These are phyloP conservation scores for Schizaphis graminum DNA, from an alignment of 2,888 invertebrate species.

Conservation along the genomic window DNA sequence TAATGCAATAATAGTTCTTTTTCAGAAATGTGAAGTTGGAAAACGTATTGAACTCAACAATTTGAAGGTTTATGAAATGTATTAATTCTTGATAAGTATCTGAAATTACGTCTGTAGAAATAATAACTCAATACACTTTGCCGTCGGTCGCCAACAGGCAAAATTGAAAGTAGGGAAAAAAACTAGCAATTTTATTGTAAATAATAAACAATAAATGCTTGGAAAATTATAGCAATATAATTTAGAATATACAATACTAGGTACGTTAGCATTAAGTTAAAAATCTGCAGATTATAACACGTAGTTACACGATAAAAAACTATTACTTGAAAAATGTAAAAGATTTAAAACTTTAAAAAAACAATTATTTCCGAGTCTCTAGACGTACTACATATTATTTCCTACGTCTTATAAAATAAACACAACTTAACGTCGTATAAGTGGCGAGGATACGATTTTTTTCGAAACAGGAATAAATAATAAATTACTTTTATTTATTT, in stretches of 20 bases:
- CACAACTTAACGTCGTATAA: background rate
- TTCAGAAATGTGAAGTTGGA: background rate
- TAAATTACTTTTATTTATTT: too few species aligned
- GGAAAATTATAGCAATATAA: background rate
- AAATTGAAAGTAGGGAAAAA: background rate
- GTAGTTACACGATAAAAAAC: background rate
- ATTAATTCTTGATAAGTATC: background rate
- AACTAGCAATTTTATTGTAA: background rate
- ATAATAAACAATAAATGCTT: background rate
- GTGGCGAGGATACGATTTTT: background rate
- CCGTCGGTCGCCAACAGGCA: background rate
- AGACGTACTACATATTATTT: background rate
- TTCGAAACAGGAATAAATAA: background rate
- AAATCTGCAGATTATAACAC: background rate
- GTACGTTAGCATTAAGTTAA: accelerated
- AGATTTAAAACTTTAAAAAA: too few species aligned
- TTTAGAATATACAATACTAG: background rate
- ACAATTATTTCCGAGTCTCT: background rate
- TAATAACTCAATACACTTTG: background rate
- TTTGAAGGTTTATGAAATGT: background rate
- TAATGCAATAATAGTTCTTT: background rate
- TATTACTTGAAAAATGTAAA: too few species aligned
- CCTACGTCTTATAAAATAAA: background rate
- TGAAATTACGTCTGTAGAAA: background rate
- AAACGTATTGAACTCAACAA: background rate